Evolutionary conservation across 1,140 invertebrate species (phyloP).

Genomic region (Euura lappo): DNA sequence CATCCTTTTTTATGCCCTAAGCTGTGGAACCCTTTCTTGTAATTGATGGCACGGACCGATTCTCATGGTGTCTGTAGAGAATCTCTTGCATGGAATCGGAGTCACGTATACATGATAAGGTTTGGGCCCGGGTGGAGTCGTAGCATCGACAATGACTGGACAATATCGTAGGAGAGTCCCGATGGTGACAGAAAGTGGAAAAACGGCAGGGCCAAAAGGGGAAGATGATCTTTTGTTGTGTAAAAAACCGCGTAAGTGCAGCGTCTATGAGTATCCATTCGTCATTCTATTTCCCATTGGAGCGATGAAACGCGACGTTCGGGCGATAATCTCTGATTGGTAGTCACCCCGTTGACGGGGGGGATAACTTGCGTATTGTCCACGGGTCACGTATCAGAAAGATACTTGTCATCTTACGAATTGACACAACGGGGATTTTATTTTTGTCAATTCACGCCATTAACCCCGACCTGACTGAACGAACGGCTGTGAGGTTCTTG

Average conservation of each 20-base stretch:
- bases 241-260: neutral
- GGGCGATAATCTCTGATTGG: neutral
- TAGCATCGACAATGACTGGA: neutral
- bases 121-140: neutral
- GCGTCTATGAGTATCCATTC: neutral
- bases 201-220: too few species aligned
- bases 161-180: neutral
- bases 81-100: neutral
- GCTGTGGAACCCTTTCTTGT: neutral
- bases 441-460: constrained; percentile 36
- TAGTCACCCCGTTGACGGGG: neutral
- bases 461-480: constrained; percentile 15
- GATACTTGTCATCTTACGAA: constrained; percentile 35
- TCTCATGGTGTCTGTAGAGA: neutral
- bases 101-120: neutral
- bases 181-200: neutral
- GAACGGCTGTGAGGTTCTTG: too few species aligned
- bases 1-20: neutral
- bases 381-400: constrained; percentile 40
- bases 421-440: constrained; percentile 31
- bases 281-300: neutral
- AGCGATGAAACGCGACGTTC: neutral
- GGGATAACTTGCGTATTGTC: constrained; percentile 24
- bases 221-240: neutral
- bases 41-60: neutral